Base-by-base conservation (phyloP, 1,140 invertebrate genomes). In the Caerostris darwini region DNA sequence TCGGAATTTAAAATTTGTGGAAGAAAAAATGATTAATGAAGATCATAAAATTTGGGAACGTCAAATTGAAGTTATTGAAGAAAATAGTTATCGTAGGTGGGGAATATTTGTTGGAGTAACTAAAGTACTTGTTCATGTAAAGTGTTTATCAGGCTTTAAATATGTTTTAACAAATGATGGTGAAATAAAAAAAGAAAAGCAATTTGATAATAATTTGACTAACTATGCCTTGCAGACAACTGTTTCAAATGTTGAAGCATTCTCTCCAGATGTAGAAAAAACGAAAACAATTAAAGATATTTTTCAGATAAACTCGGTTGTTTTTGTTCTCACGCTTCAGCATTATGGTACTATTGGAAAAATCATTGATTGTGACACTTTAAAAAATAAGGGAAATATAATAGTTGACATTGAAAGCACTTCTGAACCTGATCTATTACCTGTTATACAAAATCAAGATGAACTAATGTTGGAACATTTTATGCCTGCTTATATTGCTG, bases 281-380 rank as follows among this genome's bases (percentile, higher is more conserved):
- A 61, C 59, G 14, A 96, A 96, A 67, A 97, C 97, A 19, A 96
- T 98, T 14, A 96, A 97, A n/a, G 97, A 98, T 61, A 96, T 98
- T 1, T 99, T 98, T 95, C 97, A 97, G 2, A 95, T 96, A 3
- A 97, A 97, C 1, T 97, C 97, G 81, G 95, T 95, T 3, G 97
- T 98, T 89, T 99, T 99, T 95, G 97, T 98, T 96, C 95, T 99
- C 7, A 97, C 97, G 0, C 97, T 97, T 94, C 97, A 97, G 3
- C 97, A 98, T 96, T 99, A 98, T 96, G 98, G 98, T 14, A 97
- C 97, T 85, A 96, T 97, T 95, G 98, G 97, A 81, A 97, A 97
- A 95, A 98, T 94, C 34, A 34, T 81, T 82, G 90, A 92, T 56
- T 57, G 19, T 77, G 90, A 94, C 81, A n/a, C 71, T 14, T 17